phyloP scores from a whole-genome alignment of 2,888 invertebrate genomes.

The Anarsia innoxiella region DNA sequence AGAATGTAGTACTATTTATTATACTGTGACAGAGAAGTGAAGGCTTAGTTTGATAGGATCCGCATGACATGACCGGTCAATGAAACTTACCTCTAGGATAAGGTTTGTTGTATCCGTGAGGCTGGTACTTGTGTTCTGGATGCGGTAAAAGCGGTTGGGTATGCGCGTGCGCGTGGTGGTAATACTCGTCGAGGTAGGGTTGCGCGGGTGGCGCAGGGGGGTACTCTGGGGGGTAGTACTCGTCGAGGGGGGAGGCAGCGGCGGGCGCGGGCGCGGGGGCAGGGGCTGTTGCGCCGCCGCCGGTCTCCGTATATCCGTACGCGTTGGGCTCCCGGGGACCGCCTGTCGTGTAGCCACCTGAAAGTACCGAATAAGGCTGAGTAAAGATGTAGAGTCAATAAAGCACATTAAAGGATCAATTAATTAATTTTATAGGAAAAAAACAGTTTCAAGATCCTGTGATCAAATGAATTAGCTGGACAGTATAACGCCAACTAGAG shows the following conservation, averaged over 20 bases:
- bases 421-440: too few relatives aligned
- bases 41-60: too few relatives aligned
- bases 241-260: slow-evolving; percentile 71
- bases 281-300: slow-evolving; percentile 39
- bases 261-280: slow-evolving; percentile 45
- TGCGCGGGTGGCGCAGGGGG: slow-evolving; percentile 64
- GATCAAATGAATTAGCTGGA: too few relatives aligned
- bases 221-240: slow-evolving; percentile 68
- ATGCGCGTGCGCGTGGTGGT: slow-evolving; percentile 85
- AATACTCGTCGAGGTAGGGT: slow-evolving; percentile 81
- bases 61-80: too few relatives aligned
- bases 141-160: slow-evolving; percentile 73
- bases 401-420: too few relatives aligned
- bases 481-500: too few relatives aligned
- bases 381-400: too few relatives aligned
- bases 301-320: slow-evolving; percentile 64
- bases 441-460: too few relatives aligned
- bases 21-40: too few relatives aligned
- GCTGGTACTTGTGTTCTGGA: slow-evolving; percentile 82
- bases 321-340: slow-evolving; percentile 70
- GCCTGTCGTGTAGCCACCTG: slow-evolving; percentile 73
- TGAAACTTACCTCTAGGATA: slow-evolving; percentile 81
- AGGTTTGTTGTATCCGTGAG: slow-evolving; percentile 80
- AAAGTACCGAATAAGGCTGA: too few relatives aligned
- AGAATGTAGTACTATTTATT: too few relatives aligned